phyloP scores from a whole-genome alignment of 64 coral and sea anemone species.

The Dendrophyllia cribrosa region DNA sequence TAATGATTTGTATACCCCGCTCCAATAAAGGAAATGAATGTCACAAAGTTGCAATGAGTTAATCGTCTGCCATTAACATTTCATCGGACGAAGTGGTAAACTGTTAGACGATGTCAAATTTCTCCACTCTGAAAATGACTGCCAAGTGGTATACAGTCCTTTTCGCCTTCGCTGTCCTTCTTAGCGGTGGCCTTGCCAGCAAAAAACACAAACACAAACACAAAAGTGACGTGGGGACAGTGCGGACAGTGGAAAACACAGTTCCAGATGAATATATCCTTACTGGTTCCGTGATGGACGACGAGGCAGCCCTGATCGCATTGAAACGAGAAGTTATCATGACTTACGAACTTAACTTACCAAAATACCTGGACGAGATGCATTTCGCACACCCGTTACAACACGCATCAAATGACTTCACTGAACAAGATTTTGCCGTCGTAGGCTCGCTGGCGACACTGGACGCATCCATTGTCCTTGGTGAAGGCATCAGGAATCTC shows the following conservation, averaged over 20 bases:
- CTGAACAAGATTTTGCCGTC: slow-evolving; percentile 4
- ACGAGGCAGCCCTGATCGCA: not conserved
- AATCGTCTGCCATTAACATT: no score
- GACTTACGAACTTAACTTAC: slow-evolving; percentile 14
- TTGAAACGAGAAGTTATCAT: not conserved
- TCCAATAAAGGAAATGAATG: no score
- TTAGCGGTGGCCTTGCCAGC: no score
- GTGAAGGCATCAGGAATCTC: slow-evolving; percentile 2
- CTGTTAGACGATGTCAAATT: no score
- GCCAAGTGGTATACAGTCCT: no score
- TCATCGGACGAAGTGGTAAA: no score
- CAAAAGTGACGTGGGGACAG: no score
- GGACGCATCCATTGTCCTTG: not conserved
- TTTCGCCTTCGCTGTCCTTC: no score
- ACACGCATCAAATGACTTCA: not conserved
- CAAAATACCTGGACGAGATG: slow-evolving; percentile 4
- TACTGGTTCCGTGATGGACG: not conserved
- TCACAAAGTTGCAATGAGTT: no score
- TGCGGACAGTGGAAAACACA: not conserved
- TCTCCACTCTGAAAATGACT: no score
- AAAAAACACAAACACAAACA: no score
- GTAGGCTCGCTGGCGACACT: slow-evolving; percentile 2
- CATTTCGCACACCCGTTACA: not conserved
- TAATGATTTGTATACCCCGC: no score
- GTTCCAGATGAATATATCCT: not conserved